Base-by-base conservation (phyloP, 2,797 vertebrate species). In the Centroberyx gerrardi region DNA sequence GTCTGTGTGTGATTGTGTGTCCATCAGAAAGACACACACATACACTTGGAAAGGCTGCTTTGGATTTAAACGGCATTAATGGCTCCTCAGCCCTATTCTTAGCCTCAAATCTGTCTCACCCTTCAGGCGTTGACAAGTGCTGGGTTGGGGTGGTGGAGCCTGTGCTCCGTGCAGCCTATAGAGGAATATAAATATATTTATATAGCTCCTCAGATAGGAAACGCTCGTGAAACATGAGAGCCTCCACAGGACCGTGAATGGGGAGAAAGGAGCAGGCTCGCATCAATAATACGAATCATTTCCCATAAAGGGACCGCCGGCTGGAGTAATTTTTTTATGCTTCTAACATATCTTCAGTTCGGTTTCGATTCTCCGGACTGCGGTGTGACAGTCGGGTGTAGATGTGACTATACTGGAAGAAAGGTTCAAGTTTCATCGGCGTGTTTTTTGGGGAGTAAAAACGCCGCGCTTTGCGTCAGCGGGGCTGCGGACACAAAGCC, bases 21-120 rank as follows among this genome's bases (percentile, higher is more conserved):
- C 38, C 38, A 54, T 31, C 38, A 52, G 59, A 78, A 60, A 73
- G 18, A 66, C 64, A 64, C 51, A 54, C 72, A 31, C n/a, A 58
- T 3, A 51, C 22, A 52, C 67, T 18, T 27, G 44, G 54, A 76
- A 70, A 69, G 22, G 28, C 18, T 61, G 28, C 71, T 81, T 59
- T 75, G 78, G 90, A 76, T 90, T 92, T 85, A 85, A 87, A 80
- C 60, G 84, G 86, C 81, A 87, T 91, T 89, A 89, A 87, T 92
- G 86, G 82, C 44, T 87, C 70, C 79, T 79, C 44, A 3, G 56
- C 51, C 72, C 88, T 92, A 92, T 92, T 92, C 80, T 90, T 88
- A 89, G 88, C 76, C 62, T 74, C 59, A 85, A 74, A 89, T 88
- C 90, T 83, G 71, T 84, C 82, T 90, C 87, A 88, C 73, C 69